Conservation (phyloP, 2,797 vertebrate genomes). For the Dipus sagitta region DNA sequence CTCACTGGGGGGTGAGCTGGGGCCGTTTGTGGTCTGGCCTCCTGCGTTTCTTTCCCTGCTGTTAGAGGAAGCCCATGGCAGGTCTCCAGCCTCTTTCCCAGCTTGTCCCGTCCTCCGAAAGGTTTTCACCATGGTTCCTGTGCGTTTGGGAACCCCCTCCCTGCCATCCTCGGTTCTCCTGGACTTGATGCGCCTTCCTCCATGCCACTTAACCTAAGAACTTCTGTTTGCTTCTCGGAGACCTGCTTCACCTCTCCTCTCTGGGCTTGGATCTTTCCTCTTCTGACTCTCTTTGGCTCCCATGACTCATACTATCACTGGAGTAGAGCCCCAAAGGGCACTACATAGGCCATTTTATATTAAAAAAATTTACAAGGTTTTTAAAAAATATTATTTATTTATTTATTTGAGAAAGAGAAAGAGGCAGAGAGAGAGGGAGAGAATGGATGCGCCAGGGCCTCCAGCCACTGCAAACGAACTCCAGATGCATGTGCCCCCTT, state of each 20-base stretch:
- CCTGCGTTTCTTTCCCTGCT: not conserved
- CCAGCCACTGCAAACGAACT: no score
- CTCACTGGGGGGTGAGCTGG: not conserved
- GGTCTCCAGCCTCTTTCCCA: not conserved
- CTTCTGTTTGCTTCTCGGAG: not conserved
- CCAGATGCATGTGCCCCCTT: no score
- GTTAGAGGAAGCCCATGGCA: not conserved
- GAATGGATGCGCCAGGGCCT: no score
- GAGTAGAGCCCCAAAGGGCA: not conserved
- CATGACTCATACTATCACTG: not conserved
- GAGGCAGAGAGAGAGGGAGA: no score
- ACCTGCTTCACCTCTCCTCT: not conserved
- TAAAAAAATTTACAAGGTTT: not conserved
- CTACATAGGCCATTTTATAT: not conserved
- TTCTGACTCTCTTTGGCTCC: not conserved
- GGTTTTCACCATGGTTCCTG: not conserved
- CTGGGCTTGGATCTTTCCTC: not conserved
- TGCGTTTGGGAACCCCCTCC: not conserved
- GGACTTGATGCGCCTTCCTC: accelerated
- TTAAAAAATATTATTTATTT: no score
- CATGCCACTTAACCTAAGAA: accelerated
- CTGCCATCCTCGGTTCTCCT: not conserved
- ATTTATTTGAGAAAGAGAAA: no score
- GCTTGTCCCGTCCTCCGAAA: not conserved
- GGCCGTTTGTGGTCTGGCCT: not conserved